Conservation (phyloP, 2,888 invertebrate genomes). For the Cyclophora albipunctata region DNA sequence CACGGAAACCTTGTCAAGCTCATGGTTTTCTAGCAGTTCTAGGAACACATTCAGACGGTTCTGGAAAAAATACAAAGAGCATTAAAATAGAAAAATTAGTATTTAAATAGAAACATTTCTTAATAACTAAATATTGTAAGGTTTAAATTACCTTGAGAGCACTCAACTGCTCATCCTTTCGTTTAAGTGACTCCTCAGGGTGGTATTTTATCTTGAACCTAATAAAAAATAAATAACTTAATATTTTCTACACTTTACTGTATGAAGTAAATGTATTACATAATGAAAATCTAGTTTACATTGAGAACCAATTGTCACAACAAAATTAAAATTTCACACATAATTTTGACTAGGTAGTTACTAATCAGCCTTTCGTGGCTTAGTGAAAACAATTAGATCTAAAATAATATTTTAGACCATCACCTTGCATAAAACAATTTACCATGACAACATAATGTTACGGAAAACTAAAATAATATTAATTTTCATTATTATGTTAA, state of each 20-base stretch:
- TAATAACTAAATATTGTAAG: too few relatives aligned
- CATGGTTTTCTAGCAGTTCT: constrained; percentile 84
- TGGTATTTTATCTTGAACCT: constrained; percentile 99
- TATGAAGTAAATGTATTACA: neutral
- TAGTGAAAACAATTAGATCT: neutral
- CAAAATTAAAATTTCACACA: too few relatives aligned
- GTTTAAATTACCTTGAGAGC: constrained; percentile 81
- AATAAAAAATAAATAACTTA: constrained; percentile 19
- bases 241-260: neutral
- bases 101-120: neutral
- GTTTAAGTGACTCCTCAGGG: constrained; percentile 94
- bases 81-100: neutral
- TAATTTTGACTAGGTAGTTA: too few relatives aligned
- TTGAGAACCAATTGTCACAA: neutral
- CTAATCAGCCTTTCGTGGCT: neutral
- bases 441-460: constrained; percentile 9
- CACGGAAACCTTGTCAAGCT: constrained; percentile 85
- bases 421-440: constrained; percentile 18
- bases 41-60: constrained; percentile 92
- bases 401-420: neutral
- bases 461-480: constrained; percentile 57
- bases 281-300: constrained; percentile 7
- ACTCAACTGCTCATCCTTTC: constrained; percentile 88
- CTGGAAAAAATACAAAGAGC: constrained; percentile 48
- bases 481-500: constrained; percentile 46